phyloP scores from a whole-genome alignment of 2,113 vertebrate genomes.

The Anguilla rostrata region DNA sequence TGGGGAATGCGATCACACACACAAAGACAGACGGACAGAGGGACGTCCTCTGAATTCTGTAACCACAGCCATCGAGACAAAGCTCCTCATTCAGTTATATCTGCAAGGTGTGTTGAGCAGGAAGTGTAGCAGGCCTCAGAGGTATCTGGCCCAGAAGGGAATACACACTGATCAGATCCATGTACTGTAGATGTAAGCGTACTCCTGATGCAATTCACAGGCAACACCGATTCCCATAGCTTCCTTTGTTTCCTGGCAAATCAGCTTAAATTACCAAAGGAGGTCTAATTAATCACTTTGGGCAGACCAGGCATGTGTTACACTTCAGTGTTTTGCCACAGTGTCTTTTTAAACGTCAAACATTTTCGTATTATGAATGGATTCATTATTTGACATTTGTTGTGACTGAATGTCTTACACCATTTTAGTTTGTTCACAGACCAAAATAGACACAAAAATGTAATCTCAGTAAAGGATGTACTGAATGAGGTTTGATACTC shows the following conservation, averaged over 20 bases:
- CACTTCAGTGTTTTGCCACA: not conserved
- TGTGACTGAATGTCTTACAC: not conserved
- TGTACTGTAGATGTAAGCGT: not conserved
- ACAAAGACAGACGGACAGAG: not conserved
- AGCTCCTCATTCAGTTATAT: not conserved
- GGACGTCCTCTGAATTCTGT: not conserved
- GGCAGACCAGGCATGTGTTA: not conserved
- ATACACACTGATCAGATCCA: not conserved
- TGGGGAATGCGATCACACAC: not conserved
- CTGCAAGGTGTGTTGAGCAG: not conserved
- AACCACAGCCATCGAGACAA: not conserved
- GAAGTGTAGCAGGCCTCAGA: not conserved
- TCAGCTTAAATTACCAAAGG: not conserved
- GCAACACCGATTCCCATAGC: conserved; percentile 7
- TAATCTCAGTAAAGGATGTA: not conserved
- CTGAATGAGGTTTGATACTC: not conserved
- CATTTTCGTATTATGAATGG: not conserved
- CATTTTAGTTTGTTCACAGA: not conserved
- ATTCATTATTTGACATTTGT: not conserved
- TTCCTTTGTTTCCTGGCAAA: conserved; percentile 5
- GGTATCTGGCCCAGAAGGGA: not conserved
- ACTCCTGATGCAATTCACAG: not conserved
- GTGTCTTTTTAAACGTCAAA: not conserved
- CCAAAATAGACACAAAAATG: not conserved
- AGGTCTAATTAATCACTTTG: not conserved